phyloP scores from a whole-genome alignment of 30 jellyfish, hydroid and myxozoan species.

The Kudoa iwatai region DNA sequence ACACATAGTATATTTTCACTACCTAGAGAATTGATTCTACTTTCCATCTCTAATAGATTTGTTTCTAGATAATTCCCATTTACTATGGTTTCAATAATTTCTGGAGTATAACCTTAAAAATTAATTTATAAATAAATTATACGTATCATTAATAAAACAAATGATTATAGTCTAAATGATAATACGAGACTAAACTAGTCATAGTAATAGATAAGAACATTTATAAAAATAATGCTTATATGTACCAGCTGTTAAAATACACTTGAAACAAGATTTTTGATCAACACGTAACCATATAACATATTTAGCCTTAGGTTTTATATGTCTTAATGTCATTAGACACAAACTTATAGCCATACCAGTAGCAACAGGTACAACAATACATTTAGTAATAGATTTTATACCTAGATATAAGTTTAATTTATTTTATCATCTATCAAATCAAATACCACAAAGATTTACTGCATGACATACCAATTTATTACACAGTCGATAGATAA shows the following conservation, averaged over 20 bases:
- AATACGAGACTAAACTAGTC: background rate
- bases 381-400: conserved; percentile 11
- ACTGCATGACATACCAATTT: background rate
- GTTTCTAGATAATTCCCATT: conserved; percentile 29
- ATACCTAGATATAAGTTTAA: too few species aligned
- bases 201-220: background rate
- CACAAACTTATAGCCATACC: conserved; percentile 67
- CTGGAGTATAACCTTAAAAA: conserved; percentile 29
- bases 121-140: too few species aligned
- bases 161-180: background rate
- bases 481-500: conserved; percentile 17
- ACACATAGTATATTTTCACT: conserved; percentile 36
- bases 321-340: conserved; percentile 10
- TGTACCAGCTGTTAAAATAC: conserved; percentile 75
- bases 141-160: too few species aligned
- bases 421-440: too few species aligned
- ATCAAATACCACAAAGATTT: too few species aligned
- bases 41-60: conserved; percentile 7
- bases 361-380: conserved; percentile 70
- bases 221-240: background rate
- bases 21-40: conserved; percentile 6
- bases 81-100: conserved; percentile 13
- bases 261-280: conserved; percentile 76
- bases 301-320: conserved; percentile 17
- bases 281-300: conserved; percentile 87